Conservation (phyloP, 2,113 vertebrate species). For the Hydrochoerus hydrochaeris region DNA sequence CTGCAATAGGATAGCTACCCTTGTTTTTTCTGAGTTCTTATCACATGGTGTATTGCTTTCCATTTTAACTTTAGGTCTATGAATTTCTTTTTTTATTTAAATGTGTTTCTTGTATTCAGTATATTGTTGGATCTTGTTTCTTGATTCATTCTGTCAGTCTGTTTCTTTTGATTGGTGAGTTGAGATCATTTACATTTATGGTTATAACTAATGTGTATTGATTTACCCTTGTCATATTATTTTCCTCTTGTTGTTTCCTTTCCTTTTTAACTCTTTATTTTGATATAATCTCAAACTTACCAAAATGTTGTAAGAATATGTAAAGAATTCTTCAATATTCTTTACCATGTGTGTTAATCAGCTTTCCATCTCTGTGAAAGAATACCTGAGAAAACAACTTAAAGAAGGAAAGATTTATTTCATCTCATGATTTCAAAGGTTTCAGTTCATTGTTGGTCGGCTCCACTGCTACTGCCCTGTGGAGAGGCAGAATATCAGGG, state of each 20-base stretch:
- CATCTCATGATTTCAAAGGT: no score
- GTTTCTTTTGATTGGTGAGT: background rate
- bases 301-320: background rate
- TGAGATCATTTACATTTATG: background rate
- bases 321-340: background rate
- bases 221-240: background rate
- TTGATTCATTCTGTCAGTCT: background rate
- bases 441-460: no score
- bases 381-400: no score
- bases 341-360: no score
- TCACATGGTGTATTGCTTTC: background rate
- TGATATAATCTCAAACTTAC: background rate
- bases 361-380: no score
- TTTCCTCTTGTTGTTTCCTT: background rate
- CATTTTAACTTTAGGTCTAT: background rate
- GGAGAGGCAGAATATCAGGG: no score
- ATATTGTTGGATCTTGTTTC: background rate
- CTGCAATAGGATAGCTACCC: background rate
- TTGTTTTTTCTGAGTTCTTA: background rate
- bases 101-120: background rate
- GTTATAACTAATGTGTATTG: background rate
- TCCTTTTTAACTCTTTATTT: background rate
- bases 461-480: no score
- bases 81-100: background rate
- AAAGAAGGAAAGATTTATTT: no score